Percentiles rank a stretch among this genome's conserved stretches.
phyloP scores from a whole-genome alignment of 2,113 vertebrate genomes.

The Coracopsis vasa region DNA sequence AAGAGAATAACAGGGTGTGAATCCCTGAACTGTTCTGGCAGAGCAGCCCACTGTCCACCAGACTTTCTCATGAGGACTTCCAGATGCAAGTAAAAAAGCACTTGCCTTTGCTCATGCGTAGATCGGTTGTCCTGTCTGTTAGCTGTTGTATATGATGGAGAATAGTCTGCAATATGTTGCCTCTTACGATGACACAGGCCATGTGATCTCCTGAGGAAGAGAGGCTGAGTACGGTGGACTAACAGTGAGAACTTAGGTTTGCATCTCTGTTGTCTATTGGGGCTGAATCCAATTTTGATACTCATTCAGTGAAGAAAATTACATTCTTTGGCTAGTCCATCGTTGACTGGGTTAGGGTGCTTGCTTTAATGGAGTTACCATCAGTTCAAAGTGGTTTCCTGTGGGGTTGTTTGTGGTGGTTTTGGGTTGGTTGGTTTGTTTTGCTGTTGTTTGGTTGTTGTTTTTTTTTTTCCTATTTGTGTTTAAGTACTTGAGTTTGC shows the following conservation, averaged over 20 bases:
- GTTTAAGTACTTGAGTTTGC: background rate
- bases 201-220: background rate
- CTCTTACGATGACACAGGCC: accelerated
- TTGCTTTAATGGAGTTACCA: background rate
- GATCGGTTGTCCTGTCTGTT: background rate
- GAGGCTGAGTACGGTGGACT: background rate
- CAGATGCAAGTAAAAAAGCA: background rate
- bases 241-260: background rate
- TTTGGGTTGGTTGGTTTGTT: background rate
- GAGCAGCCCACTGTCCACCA: accelerated
- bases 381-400: background rate
- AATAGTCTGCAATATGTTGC: background rate
- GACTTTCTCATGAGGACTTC: background rate
- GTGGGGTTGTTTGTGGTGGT: background rate
- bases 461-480: background rate
- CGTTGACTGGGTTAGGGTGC: background rate
- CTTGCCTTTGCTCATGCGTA: accelerated
- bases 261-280: background rate
- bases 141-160: background rate
- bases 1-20: background rate
- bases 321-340: background rate
- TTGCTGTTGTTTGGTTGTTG: background rate
- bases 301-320: background rate
- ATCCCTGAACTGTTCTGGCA: background rate
- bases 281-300: background rate